Evolutionary conservation across 1,140 invertebrate species (phyloP), one percentile per base, ranked within the genome.

Genomic region (Gryllus bimaculatus): DNA sequence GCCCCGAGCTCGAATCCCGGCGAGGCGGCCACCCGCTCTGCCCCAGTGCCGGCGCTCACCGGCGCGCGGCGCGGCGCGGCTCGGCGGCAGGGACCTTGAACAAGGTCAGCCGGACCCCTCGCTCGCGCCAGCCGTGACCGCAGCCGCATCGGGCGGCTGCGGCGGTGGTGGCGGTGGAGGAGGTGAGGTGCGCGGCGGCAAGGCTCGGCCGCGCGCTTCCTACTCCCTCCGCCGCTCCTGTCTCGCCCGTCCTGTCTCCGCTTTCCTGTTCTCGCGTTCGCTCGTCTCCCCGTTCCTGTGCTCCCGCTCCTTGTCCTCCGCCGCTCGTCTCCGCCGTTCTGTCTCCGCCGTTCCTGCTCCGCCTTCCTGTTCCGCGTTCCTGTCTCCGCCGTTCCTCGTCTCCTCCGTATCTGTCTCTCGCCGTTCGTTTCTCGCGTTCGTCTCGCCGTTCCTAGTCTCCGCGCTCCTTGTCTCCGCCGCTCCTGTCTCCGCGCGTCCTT

Each of bases 61-160:
- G 78, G 76, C 79, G 73, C 75, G 78, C 81, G 76, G 80, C 81
- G 76, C 81, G 79, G 48, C 77, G 79, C 81, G 76, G 80, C 81
- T 74, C 81, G 79, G 48, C 77, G 26, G 26, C 26, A 39, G 81
- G 73, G 81, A 81, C 78, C 80, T 78, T 80, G 80, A 82, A 73
- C 79, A 76, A 79, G 81, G 81, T 79, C 81, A 79, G 73, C 79
- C 74, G 26, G 66, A 49, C 75, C 76, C 15, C n/a, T 26, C 12
- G 21, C 48, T 13, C 74, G 10, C 74, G 74, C 78, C 76, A 77
- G 80, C 76, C 77, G 81, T 81, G 79, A 77, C 80, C 78, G 81
- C 81, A 82, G 83, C 82, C 84, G 81, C 83, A 84, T 81, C 81
- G 82, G 79, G 82, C 81, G 80, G 80, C 82, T 81, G 81, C 81